phyloP scores from a whole-genome alignment of 1,140 invertebrate species.

The Temnothorax curvispinosus region DNA sequence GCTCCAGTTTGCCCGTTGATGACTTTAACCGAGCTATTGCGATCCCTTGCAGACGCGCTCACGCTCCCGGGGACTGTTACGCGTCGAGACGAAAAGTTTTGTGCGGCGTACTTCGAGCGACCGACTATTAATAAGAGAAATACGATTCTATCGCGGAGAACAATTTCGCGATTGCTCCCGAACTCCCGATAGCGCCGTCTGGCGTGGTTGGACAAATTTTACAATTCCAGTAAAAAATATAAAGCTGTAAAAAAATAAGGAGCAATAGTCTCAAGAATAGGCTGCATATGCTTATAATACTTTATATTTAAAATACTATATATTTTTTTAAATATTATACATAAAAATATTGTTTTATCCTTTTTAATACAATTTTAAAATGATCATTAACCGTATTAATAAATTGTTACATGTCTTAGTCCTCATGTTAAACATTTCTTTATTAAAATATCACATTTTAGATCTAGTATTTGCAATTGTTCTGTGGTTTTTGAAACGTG shows the following conservation, averaged over 20 bases:
- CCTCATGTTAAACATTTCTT: background rate
- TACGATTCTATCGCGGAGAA: background rate
- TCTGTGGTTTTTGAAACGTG: too few relatives aligned
- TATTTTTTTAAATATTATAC: background rate
- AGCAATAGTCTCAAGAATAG: background rate
- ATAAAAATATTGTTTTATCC: background rate
- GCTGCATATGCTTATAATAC: background rate
- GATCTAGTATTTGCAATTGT: background rate
- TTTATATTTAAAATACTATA: background rate
- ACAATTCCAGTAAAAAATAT: background rate
- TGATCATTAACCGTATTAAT: background rate
- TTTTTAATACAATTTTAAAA: background rate
- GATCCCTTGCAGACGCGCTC: conserved; percentile 41
- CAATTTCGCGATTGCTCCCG: conserved; percentile 13
- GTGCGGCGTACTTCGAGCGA: conserved; percentile 36
- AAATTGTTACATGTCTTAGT: background rate
- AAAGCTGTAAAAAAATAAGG: background rate
- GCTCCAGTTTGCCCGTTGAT: conserved; percentile 64
- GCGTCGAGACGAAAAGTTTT: conserved; percentile 50
- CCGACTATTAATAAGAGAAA: conserved; percentile 44
- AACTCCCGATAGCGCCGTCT: background rate
- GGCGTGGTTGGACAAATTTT: conserved; percentile 4
- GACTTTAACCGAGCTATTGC: conserved; percentile 25
- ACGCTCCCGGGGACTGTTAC: conserved; percentile 55
- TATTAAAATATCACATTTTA: background rate